These are phyloP conservation scores for Stichopus chloronotus DNA, from an alignment of 35 echinoderm and acorn worm genomes.

Conservation along the genomic window DNA sequence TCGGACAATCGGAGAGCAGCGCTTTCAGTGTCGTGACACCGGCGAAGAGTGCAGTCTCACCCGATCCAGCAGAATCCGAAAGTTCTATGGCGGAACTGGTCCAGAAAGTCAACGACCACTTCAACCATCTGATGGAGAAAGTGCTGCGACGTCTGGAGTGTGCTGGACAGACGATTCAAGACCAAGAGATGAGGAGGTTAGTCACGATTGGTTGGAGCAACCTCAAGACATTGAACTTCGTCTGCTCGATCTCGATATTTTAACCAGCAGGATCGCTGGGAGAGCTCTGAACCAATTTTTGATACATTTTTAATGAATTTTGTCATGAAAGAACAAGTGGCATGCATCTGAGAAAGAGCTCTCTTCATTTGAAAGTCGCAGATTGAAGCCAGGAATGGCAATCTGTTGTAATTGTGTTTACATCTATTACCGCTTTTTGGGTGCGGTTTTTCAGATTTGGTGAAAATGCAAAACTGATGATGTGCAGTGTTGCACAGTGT, in stretches of 20 bases:
- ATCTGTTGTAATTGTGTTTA: no score
- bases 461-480: no score
- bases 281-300: not conserved
- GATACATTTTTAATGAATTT: no score
- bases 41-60: not conserved
- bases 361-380: no score
- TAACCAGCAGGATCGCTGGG: not conserved
- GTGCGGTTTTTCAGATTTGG: no score
- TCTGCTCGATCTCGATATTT: not conserved
- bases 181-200: not conserved
- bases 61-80: not conserved
- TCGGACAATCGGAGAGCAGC: not conserved
- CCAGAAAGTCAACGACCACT: not conserved
- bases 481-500: no score
- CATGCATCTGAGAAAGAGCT: no score
- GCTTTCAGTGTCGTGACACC: slow-evolving; percentile 1
- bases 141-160: not conserved
- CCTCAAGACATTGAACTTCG: not conserved
- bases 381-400: no score
- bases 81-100: not conserved
- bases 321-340: not conserved
- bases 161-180: slow-evolving; percentile 8
- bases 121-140: slow-evolving; percentile 25
- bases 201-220: not conserved
- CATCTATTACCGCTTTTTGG: no score